Evolutionary conservation across 2,888 invertebrate species (phyloP), one percentile per base, ranked within the genome.

Genomic region (Adineta ricciae): DNA sequence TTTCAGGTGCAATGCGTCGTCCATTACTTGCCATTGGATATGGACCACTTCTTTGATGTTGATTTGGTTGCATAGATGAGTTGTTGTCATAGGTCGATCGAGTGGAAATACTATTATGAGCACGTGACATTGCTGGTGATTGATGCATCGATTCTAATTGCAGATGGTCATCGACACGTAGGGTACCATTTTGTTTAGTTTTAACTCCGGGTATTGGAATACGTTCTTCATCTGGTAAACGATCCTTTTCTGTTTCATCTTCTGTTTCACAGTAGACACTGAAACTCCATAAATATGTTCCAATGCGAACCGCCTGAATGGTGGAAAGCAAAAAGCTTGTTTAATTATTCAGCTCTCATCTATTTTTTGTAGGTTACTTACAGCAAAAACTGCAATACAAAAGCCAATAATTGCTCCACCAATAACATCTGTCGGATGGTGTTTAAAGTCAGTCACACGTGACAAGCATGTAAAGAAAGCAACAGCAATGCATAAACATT

Each of bases 371-470:
- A 46, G 11, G 5, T 46, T 46, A 46, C 19, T 64, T 83, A 83
- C 83, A 5, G 50, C 49, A 73, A 85, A 85, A 73, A 85, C 11
- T 27, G 83, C 85, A 21, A 85, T 54, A 52, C 83, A 32, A 64
- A 83, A 50, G 19, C 85, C 85, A 32, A 85, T 27, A 16, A 85
- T 52, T 73, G 85, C 85, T 32, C 85, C 85, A 32, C 85, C 85
- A 73, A 85, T 85, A n/a, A 85, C 83, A 83, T 85, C 85, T 27
- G 83, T 54, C 41, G 73, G n/a, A 83, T 83, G 83, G 83, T 85
- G 85, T 73, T 85, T 83, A 73, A 50, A 46, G 46, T 85, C 85
- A 38, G 72, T 85, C 24, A 85, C 56, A 36, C 85, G 72, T 72
- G 83, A 83, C 16, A 85, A 49, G 41, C 83, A 83, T 19, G 85